A percentile compares a stretch with the other conserved stretches of the same genome.
Evolutionary conservation across 2,113 vertebrate species (phyloP).

Genomic region (Eudyptes chrysolophus): DNA sequence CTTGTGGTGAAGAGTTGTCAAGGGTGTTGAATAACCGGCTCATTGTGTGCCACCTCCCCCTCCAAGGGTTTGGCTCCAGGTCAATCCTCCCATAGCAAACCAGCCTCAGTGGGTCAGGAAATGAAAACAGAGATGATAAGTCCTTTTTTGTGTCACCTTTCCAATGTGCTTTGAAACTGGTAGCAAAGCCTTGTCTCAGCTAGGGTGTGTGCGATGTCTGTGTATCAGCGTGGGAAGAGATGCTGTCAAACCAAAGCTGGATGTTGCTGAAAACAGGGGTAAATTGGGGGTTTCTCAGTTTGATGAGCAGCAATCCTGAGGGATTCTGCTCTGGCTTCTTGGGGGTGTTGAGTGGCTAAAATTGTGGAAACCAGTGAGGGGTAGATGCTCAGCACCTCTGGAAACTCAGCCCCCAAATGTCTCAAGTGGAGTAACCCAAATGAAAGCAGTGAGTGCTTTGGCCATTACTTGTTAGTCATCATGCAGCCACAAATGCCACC

Average conservation of each 20-base stretch:
- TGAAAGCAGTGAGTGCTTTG: neutral
- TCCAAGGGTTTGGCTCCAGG: neutral
- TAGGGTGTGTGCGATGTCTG: no score
- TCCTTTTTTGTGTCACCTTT: neutral
- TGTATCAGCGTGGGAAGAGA: neutral
- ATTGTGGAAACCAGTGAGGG: neutral
- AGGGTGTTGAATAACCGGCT: rapidly evolving
- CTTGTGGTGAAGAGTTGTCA: neutral
- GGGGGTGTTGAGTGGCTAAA: neutral
- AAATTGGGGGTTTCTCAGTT: neutral
- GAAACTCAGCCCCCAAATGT: neutral
- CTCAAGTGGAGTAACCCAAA: neutral
- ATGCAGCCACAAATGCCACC: neutral
- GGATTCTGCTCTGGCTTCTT: neutral
- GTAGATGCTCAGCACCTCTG: neutral
- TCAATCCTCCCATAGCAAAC: neutral
- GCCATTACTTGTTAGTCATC: neutral
- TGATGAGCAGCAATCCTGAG: neutral
- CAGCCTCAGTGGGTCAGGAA: neutral
- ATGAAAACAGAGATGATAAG: neutral
- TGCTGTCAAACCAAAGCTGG: neutral
- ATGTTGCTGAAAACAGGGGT: neutral
- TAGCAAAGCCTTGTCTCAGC: neutral
- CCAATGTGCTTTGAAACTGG: rapidly evolving
- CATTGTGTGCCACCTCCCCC: neutral